A percentile compares a stretch with the other conserved stretches of the same genome.
Conservation (phyloP, 2,797 vertebrate genomes). For the Tolypeutes matacus region DNA sequence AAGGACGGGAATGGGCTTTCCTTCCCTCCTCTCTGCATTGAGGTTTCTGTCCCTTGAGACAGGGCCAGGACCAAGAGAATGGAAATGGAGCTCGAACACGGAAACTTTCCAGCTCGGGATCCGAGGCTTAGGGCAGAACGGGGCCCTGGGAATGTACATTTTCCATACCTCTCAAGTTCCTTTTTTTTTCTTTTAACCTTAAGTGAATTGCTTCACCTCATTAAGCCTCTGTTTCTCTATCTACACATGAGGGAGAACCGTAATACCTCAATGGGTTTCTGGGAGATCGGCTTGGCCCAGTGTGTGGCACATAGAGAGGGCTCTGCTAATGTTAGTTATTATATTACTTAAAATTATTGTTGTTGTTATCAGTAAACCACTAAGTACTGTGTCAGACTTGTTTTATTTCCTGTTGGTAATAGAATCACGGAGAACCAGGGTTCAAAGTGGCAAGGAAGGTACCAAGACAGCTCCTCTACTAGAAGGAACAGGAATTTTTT, state of each 20-base stretch:
- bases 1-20: background rate
- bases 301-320: background rate
- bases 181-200: background rate
- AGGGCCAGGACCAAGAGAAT: background rate
- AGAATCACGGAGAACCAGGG: background rate
- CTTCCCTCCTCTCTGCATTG: background rate
- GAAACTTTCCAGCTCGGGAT: conserved; percentile 25
- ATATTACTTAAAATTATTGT: background rate
- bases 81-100: background rate
- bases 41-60: conserved; percentile 48
- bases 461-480: background rate
- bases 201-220: background rate
- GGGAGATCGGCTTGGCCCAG: background rate
- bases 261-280: background rate
- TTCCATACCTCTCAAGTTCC: background rate
- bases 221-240: conserved; percentile 15
- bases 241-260: background rate
- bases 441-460: background rate
- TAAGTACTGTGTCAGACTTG: background rate
- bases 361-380: background rate
- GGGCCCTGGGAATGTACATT: conserved; percentile 33
- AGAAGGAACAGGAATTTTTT: background rate
- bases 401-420: background rate
- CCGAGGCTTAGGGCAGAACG: background rate
- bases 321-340: background rate